Conservation (phyloP, 37 sponge, comb jelly and placozoan genomes). For the Axinella damicornis region DNA sequence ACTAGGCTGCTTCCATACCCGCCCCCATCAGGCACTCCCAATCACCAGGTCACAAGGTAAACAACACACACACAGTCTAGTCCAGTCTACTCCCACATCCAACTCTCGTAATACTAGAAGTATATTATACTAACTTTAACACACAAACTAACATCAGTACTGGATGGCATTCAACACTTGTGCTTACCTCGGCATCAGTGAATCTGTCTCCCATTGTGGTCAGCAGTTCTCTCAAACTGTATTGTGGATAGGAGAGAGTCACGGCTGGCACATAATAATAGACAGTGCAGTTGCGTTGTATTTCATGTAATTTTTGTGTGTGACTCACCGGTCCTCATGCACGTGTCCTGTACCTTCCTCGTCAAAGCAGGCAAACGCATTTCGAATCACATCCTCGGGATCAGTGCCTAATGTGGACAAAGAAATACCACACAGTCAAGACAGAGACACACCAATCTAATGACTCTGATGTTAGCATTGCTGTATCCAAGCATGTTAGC, state of each 20-base stretch:
- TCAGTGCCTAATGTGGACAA: slow-evolving; percentile 83
- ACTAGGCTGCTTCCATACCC: no score
- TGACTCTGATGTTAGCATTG: no score
- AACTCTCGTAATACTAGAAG: no score
- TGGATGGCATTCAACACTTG: no score
- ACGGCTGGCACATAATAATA: no score
- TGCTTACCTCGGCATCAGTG: slow-evolving; percentile 74
- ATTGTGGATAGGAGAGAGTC: no score
- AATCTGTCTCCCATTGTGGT: slow-evolving; percentile 97
- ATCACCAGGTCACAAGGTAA: background rate
- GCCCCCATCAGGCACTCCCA: no score
- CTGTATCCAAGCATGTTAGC: background rate
- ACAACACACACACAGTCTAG: background rate
- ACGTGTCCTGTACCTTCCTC: slow-evolving; percentile 95
- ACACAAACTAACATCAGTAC: no score
- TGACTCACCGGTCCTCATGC: slow-evolving; percentile 88
- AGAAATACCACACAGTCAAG: background rate
- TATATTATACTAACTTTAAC: no score
- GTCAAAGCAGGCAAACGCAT: slow-evolving; percentile 98
- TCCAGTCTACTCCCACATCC: no score
- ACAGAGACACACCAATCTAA: background rate
- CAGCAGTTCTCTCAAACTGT: slow-evolving; percentile 88
- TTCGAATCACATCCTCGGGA: slow-evolving; percentile 98
- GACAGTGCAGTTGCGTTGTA: no score
- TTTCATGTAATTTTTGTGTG: no score